Base-by-base conservation (phyloP, 2,113 vertebrate genomes). In the Proterorhinus semilunaris region DNA sequence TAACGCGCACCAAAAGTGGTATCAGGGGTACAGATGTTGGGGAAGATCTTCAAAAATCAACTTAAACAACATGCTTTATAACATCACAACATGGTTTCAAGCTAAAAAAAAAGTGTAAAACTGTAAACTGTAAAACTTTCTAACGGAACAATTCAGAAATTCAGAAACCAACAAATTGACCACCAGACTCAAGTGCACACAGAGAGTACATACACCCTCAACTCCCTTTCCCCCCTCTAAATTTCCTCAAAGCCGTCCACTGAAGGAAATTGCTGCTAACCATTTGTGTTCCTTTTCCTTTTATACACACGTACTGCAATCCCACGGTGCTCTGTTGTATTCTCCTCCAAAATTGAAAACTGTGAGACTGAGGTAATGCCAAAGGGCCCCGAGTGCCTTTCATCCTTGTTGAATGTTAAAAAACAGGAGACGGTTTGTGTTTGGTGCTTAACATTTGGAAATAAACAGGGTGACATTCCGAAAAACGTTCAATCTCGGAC, bases 231-330 rank as follows among this genome's bases (percentile, higher is more conserved):
- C 10, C 10, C 9, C 55, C 46, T 6, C 55, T 50, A n/a, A 66
- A 61, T 59, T 75, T 74, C 59, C 53, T 63, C 54, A 58, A 54
- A 50, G 74, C 65, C 62, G 68, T 79, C 82, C 73, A 50, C 62
- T 81, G 75, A 78, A 77, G 66, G n/a, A 80, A 86, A 83, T 71
- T 69, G 72, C 59, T 67, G 46, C 62, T 62, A 67, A 72, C 69
- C 69, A 86, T 83, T 84, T 85, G 65, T 83, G 69, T 82, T 82
- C 59, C 81, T 67, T 83, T 83, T 72, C n/a, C n/a, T n/a, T n/a
- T 36, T 36, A 47, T 52, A 43, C 16, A 46, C 44, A 51, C 57
- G 67, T 27, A 64, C 0, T 1, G 15, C 62, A 72, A 74, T 74
- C 65, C 68, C 21, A 58, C 42, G 59, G 43, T 42, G 58, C 52